phyloP scores from a whole-genome alignment of 2,888 invertebrate species.

The Galeopsomyia nigrocyanea region DNA sequence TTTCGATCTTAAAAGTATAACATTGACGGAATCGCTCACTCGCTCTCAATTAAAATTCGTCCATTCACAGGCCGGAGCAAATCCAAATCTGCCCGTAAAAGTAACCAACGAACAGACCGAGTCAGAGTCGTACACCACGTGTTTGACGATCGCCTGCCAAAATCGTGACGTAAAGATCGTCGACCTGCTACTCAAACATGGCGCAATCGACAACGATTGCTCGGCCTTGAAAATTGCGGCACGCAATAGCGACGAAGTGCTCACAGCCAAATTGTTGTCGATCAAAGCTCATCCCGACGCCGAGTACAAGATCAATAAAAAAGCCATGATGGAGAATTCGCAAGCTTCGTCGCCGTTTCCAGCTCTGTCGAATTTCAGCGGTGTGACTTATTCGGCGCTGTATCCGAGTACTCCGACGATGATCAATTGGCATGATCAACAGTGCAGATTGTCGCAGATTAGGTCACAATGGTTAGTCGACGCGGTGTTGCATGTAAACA shows the following conservation, averaged over 20 bases:
- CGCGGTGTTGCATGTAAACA: conserved; percentile 88
- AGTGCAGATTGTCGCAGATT: conserved; percentile 78
- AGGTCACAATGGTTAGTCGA: conserved; percentile 86
- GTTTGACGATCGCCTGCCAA: conserved; percentile 79
- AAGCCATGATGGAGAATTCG: conserved; percentile 79
- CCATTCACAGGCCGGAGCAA: conserved; percentile 78
- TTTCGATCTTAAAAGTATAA: conserved; percentile 3
- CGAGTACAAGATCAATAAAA: conserved; percentile 93
- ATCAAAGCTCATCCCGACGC: conserved; percentile 92
- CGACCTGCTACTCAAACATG: conserved; percentile 83
- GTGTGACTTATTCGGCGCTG: conserved; percentile 82
- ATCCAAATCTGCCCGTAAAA: conserved; percentile 81
- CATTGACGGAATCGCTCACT: background rate
- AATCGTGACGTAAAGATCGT: conserved; percentile 79
- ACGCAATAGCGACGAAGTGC: conserved; percentile 79
- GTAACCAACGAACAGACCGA: conserved; percentile 68
- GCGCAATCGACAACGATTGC: conserved; percentile 90
- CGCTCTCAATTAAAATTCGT: background rate
- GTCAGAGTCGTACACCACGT: conserved; percentile 70
- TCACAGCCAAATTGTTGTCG: conserved; percentile 86
- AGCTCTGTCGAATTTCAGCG: conserved; percentile 71
- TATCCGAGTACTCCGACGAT: conserved; percentile 88
- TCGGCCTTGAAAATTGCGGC: conserved; percentile 85
- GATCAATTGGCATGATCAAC: conserved; percentile 93
- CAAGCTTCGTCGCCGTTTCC: conserved; percentile 72